Evolutionary conservation across 2,888 invertebrate genomes (phyloP).

Genomic region (Apomyelois bistriatella): DNA sequence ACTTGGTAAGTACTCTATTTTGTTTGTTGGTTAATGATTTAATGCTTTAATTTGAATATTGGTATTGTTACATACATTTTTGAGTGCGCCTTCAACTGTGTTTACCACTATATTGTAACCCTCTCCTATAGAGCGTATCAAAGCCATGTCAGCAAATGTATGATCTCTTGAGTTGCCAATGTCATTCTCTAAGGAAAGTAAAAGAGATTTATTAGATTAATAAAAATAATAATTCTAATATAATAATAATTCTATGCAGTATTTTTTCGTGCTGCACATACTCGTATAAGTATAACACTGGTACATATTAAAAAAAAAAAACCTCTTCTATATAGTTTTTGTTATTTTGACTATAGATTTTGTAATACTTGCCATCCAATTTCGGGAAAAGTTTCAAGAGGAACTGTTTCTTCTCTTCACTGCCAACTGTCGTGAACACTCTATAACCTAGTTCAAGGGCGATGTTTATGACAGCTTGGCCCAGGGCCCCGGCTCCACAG

Average conservation of each 20-base stretch:
- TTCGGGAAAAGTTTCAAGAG: constrained; percentile 37
- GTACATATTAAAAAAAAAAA: too few relatives aligned
- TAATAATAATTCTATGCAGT: too few relatives aligned
- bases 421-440: constrained; percentile 46
- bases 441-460: constrained; percentile 27
- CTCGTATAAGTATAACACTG: too few relatives aligned
- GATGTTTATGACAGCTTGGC: constrained; percentile 41
- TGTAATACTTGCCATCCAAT: constrained; percentile 15
- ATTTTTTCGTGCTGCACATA: too few relatives aligned
- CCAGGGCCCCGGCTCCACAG: constrained; percentile 31
- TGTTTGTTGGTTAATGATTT: too few relatives aligned
- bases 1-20: too few relatives aligned
- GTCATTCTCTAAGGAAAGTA: constrained; percentile 36
- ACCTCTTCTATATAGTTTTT: too few relatives aligned
- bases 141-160: constrained; percentile 41
- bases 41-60: too few relatives aligned
- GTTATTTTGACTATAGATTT: too few relatives aligned
- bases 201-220: too few relatives aligned
- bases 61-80: constrained; percentile 41
- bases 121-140: constrained; percentile 32
- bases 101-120: constrained; percentile 39
- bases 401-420: constrained; percentile 35
- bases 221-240: too few relatives aligned
- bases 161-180: constrained; percentile 47
- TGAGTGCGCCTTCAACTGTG: constrained; percentile 34